Conservation (phyloP, 2,888 invertebrate species). For the Netelia fuscicornis region DNA sequence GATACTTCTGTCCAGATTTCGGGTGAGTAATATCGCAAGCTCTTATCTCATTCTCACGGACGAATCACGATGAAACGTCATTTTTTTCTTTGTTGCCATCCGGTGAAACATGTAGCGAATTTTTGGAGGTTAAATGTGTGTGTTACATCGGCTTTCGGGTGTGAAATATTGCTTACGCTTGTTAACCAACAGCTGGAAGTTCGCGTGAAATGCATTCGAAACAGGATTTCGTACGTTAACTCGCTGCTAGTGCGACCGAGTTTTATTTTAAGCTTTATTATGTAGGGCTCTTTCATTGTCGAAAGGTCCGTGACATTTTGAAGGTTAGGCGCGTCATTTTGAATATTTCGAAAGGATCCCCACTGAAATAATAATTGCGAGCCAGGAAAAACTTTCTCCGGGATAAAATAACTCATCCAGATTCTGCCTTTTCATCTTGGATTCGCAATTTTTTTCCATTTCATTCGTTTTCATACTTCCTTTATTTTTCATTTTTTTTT, state of each 20-base stretch:
- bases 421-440: no score
- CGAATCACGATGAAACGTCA: constrained; percentile 47
- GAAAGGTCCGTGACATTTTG: constrained; percentile 33
- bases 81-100: constrained; percentile 36
- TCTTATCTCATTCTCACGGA: constrained; percentile 43
- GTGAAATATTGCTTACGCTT: constrained; percentile 6
- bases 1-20: constrained; percentile 80
- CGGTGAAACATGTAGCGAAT: constrained; percentile 24
- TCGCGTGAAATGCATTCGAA: neutral
- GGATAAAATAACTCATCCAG: no score
- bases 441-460: neutral
- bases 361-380: constrained; percentile 1
- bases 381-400: neutral
- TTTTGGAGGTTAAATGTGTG: constrained; percentile 57
- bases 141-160: neutral
- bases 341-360: constrained; percentile 41
- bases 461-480: neutral
- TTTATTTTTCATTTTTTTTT: constrained; percentile 16
- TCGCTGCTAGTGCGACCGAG: neutral
- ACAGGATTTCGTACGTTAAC: neutral
- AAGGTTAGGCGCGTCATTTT: constrained; percentile 73
- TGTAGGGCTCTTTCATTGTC: neutral
- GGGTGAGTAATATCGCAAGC: constrained; percentile 75
- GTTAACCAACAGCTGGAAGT: constrained; percentile 40
- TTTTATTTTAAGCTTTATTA: constrained; percentile 36